Base-by-base conservation (phyloP, 2,113 vertebrate genomes). In the Galemys pyrenaicus region DNA sequence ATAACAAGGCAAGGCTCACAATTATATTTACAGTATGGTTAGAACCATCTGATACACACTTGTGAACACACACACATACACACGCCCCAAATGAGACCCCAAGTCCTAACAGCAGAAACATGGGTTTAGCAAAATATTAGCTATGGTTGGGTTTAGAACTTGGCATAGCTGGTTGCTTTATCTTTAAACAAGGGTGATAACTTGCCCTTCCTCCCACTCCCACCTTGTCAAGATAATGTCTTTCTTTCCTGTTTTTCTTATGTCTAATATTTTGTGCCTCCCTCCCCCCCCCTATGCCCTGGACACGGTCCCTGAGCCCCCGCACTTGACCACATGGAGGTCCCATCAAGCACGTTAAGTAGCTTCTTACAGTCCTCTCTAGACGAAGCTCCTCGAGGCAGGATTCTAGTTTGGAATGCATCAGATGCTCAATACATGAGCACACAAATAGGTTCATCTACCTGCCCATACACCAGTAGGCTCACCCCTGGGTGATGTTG, bases 271-370 rank as follows among this genome's bases (percentile, higher is more conserved):
- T 87, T 94, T 87, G 26, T 67, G 64, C 7, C 35, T 64, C 35
- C 10, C 12, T 64, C 15, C 17, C 1, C 9, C 46, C 35, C 8
- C 22, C 17, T 49, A 2, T 20, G 17, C 35, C 32, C 44, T 17
- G 1, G 46, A 12, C 8, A 3, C 15, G 8, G 2, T 56, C 8
- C 2, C 17, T 37, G 11, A 32, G 32, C 64, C 64, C 30, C n/a
- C 37, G 65, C 16, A n/a, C 30, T 35, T 37, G n/a, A 6, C 2
- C 35, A 56, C 19, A 22, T 56, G 22, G 20, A 7, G 6, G 5
- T 20, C n/a, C 15, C 30, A 3, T 26, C 30, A 19, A 26, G 1
- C 2, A 12, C 5, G 1, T 51, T 46, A 16, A 26, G 5, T 7
- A 35, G 9, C 20, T 20, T 39, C 15, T 68, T 49, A 10, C 2